Evolutionary conservation across 1,140 invertebrate species (phyloP).

Genomic region (Drosophila rufa): DNA sequence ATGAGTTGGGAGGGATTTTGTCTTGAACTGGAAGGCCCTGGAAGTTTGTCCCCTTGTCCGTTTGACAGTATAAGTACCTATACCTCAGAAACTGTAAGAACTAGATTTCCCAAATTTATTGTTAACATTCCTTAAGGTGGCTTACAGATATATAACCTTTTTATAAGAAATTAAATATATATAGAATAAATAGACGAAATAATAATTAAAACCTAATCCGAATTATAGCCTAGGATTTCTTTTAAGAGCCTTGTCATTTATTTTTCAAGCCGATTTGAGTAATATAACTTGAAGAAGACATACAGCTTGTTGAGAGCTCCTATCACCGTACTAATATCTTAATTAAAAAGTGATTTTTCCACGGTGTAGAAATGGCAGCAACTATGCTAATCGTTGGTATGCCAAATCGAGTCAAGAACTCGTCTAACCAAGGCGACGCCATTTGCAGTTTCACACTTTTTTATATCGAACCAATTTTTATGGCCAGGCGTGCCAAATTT

Average conservation of each 20-base stretch:
- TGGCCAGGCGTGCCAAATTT: constrained; percentile 81
- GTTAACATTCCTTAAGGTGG: too few species aligned
- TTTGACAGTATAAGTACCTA: too few species aligned
- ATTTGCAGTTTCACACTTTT: constrained; percentile 83
- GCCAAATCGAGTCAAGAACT: constrained; percentile 75
- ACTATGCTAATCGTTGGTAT: constrained; percentile 75
- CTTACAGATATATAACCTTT: too few species aligned
- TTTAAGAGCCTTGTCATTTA: neutral
- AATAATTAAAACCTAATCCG: too few species aligned
- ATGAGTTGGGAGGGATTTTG: neutral
- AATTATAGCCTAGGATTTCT: too few species aligned
- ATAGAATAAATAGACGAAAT: too few species aligned
- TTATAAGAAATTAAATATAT: too few species aligned
- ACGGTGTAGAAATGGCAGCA: constrained; percentile 46
- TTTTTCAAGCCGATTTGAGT: rapidly evolving
- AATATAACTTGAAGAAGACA: neutral
- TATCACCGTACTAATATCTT: neutral
- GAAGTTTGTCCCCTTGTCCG: too few species aligned
- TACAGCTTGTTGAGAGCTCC: neutral
- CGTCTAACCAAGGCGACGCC: constrained; percentile 78
- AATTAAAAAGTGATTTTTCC: neutral
- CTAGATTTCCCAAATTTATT: neutral
- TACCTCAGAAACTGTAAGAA: neutral
- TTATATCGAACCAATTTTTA: constrained; percentile 78
- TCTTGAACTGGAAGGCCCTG: neutral